Conservation (phyloP, 2,888 invertebrate genomes). For the Orthosia cruda region DNA sequence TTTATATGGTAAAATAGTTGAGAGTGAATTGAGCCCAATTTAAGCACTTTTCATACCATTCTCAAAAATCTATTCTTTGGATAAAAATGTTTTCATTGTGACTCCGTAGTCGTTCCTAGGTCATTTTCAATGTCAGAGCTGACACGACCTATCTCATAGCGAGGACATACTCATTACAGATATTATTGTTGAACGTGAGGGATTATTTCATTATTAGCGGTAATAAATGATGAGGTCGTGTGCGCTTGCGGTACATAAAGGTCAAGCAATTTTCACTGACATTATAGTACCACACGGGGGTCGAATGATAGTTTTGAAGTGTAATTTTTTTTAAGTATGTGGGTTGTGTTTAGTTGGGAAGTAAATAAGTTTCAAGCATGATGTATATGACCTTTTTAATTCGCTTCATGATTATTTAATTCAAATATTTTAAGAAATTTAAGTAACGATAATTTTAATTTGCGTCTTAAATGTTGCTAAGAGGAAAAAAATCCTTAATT, state of each 20-base stretch:
- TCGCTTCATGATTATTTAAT: no score
- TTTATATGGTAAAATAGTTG: background rate
- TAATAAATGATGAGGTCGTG: conserved; percentile 21
- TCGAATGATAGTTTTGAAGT: background rate
- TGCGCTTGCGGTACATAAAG: conserved; percentile 6
- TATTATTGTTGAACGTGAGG: conserved; percentile 26
- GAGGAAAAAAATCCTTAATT: no score
- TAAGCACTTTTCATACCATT: background rate
- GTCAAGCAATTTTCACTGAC: conserved; percentile 20
- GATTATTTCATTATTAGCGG: conserved; percentile 8
- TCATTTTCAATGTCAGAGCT: conserved; percentile 36
- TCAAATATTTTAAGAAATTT: background rate
- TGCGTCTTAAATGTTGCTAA: background rate
- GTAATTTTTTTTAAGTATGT: background rate
- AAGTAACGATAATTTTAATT: background rate
- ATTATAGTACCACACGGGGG: background rate
- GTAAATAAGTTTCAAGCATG: background rate
- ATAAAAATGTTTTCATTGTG: background rate
- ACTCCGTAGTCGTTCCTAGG: conserved; percentile 5
- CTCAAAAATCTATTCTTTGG: background rate
- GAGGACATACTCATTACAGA: conserved; percentile 41
- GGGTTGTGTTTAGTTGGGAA: background rate
- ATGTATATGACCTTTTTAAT: background rate
- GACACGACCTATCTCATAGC: conserved; percentile 39
- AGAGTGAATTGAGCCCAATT: background rate